A percentile compares a stretch with the other conserved stretches of the same genome.
Evolutionary conservation across 2,113 vertebrate species (phyloP).

Genomic region (Jaculus jaculus): DNA sequence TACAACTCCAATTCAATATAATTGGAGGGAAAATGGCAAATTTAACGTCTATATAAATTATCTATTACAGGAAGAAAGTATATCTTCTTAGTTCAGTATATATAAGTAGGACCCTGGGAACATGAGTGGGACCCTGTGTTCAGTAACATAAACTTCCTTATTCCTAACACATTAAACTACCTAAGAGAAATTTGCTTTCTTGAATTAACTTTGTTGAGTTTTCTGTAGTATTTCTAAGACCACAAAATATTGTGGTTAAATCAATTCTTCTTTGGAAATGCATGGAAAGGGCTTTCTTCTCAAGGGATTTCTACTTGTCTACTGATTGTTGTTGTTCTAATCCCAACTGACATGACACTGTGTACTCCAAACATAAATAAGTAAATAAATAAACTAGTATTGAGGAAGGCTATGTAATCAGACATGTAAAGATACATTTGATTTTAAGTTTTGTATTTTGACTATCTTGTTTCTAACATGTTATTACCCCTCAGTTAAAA

Average conservation of each 20-base stretch:
- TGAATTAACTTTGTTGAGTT: not conserved
- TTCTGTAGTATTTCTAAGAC: not conserved
- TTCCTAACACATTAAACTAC: not conserved
- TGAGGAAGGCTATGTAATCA: not conserved
- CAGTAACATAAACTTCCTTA: not conserved
- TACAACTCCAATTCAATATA: not conserved
- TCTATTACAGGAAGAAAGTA: not conserved
- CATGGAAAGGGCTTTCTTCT: not conserved
- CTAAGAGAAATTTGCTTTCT: constrained; percentile 14
- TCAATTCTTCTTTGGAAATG: constrained; percentile 23
- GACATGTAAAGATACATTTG: not conserved
- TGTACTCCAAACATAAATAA: not conserved
- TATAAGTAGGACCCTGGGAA: not conserved
- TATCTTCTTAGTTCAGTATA: not conserved
- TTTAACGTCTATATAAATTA: constrained; percentile 4
- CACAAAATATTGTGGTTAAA: constrained; percentile 13
- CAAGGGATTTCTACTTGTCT: constrained; percentile 17
- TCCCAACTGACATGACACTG: not conserved
- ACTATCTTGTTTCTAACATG: constrained; percentile 2
- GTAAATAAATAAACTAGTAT: not conserved
- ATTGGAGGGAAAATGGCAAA: constrained; percentile 17
- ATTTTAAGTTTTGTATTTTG: not conserved
- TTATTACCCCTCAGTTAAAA: constrained; percentile 20
- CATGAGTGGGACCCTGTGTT: not conserved
- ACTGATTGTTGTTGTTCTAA: not conserved